Conservation (phyloP, 2,113 vertebrate species). For the Equus przewalskii region DNA sequence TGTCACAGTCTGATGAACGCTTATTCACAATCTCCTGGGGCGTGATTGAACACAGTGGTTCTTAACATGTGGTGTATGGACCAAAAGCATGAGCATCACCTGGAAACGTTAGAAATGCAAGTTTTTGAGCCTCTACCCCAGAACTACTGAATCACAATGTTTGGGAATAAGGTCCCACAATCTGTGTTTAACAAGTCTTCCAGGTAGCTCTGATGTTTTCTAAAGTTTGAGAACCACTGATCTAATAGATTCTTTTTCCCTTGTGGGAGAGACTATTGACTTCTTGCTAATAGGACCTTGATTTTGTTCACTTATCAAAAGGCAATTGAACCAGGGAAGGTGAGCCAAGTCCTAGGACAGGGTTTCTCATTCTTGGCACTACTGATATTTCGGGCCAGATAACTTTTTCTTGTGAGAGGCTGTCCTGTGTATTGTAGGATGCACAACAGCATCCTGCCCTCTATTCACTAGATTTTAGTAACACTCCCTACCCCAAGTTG, state of each 20-base stretch:
- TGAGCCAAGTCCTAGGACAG: neutral
- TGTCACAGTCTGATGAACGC: neutral
- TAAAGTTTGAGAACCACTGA: neutral
- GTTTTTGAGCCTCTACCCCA: neutral
- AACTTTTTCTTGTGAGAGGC: neutral
- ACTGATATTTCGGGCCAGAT: neutral
- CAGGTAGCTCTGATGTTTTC: neutral
- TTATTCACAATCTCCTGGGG: neutral
- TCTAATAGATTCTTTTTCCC: neutral
- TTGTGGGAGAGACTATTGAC: neutral
- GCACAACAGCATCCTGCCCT: neutral
- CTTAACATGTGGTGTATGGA: neutral
- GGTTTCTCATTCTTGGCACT: neutral
- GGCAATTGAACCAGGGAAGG: neutral
- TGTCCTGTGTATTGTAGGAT: neutral
- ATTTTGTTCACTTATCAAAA: neutral
- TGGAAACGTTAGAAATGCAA: neutral
- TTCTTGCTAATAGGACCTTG: neutral
- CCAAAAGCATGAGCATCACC: neutral
- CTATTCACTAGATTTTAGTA: neutral
- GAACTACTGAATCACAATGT: neutral
- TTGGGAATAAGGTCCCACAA: neutral
- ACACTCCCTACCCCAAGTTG: accelerated
- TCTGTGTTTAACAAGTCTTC: neutral
- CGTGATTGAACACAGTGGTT: neutral